Evolutionary conservation across 2,797 vertebrate genomes (phyloP).

Genomic region (Falco naumanni): DNA sequence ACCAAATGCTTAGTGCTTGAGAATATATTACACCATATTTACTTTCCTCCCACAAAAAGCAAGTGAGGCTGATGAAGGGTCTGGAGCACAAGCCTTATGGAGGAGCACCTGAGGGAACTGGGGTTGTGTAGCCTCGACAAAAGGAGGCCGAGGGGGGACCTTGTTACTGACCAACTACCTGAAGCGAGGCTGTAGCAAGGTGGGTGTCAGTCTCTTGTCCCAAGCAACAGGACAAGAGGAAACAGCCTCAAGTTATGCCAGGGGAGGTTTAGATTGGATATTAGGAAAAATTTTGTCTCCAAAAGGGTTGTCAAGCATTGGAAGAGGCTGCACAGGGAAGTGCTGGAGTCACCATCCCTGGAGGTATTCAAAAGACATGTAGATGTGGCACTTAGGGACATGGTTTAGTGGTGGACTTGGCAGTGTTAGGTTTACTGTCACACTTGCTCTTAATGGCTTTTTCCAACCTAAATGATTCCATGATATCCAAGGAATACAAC

Average conservation of each 20-base stretch:
- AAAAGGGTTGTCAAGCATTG: neutral
- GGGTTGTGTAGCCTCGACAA: neutral
- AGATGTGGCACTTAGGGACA: neutral
- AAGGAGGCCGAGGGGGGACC: neutral
- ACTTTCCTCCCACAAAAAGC: neutral
- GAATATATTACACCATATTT: neutral
- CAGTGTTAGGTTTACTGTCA: neutral
- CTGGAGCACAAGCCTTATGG: neutral
- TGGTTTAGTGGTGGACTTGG: neutral
- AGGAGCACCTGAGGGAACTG: neutral
- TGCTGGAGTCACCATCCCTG: neutral
- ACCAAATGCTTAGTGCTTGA: neutral
- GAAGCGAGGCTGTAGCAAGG: neutral
- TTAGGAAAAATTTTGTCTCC: neutral
- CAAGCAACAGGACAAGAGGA: neutral
- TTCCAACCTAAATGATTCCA: neutral
- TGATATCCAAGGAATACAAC: neutral
- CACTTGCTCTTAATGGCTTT: neutral
- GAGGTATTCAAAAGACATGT: neutral
- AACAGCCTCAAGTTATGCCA: neutral
- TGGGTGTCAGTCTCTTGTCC: neutral
- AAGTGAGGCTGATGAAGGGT: neutral
- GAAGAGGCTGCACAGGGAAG: neutral
- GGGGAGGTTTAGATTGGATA: neutral
- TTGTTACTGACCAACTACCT: too few relatives aligned